phyloP scores from a whole-genome alignment of 2,113 vertebrate species.

The Calidris pugnax region DNA sequence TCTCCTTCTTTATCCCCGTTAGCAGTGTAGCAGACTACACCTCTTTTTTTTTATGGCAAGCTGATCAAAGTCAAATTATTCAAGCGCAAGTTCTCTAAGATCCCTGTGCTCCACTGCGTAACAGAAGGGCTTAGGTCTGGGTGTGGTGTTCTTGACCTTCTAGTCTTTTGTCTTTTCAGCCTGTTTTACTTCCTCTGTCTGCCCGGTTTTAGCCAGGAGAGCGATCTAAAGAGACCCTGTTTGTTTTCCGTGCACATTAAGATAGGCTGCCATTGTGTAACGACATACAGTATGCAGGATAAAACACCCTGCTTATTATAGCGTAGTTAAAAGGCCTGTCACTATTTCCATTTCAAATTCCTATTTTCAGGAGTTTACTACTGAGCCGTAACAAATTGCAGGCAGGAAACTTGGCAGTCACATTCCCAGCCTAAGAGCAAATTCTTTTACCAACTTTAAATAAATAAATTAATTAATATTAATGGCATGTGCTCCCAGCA shows the following conservation, averaged over 20 bases:
- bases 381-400: slow-evolving; percentile 74
- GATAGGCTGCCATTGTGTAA: slow-evolving; percentile 72
- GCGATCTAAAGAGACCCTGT: slow-evolving; percentile 46
- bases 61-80: slow-evolving; percentile 62
- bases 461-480: slow-evolving; percentile 74
- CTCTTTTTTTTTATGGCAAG: slow-evolving; percentile 14
- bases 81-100: slow-evolving; percentile 1
- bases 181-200: slow-evolving; percentile 67
- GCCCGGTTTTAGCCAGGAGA: slow-evolving; percentile 50
- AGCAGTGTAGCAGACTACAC: slow-evolving; percentile 2
- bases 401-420: slow-evolving; percentile 75
- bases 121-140: slow-evolving; percentile 56
- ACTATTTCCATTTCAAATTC: slow-evolving; percentile 75
- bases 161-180: slow-evolving; percentile 68
- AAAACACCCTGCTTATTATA: slow-evolving; percentile 69
- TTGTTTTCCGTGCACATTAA: slow-evolving; percentile 59
- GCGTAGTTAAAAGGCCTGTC: slow-evolving; percentile 69
- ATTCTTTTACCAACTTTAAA: slow-evolving; percentile 67
- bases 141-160: slow-evolving; percentile 69
- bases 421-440: slow-evolving; percentile 62
- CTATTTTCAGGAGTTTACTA: slow-evolving; percentile 74
- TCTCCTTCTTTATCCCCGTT: slow-evolving; percentile 4
- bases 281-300: slow-evolving; percentile 59
- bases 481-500: slow-evolving; percentile 63
- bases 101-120: background rate